Evolutionary conservation across 2,113 vertebrate species (phyloP).

Genomic region (Hippoglossus stenolepis): DNA sequence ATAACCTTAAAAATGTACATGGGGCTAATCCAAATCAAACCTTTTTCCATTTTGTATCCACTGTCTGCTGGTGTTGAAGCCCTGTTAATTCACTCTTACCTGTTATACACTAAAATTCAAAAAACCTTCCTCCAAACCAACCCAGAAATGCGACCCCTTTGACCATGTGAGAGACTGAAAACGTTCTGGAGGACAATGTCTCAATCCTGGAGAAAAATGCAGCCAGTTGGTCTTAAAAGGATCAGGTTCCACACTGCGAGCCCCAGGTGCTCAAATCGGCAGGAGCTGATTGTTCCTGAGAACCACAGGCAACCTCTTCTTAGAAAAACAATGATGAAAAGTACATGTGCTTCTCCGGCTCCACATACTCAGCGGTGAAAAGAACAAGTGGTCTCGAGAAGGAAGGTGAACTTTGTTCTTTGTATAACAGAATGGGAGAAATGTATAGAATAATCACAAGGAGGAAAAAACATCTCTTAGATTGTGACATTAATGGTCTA

Average conservation of each 20-base stretch:
- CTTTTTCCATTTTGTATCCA: background rate
- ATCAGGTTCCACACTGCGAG: slow-evolving; percentile 9
- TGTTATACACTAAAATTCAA: too few species aligned
- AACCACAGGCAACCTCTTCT: slow-evolving; percentile 18
- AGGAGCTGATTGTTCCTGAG: slow-evolving; percentile 30
- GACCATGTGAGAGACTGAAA: background rate
- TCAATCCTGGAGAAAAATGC: slow-evolving; percentile 4
- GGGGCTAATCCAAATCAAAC: background rate
- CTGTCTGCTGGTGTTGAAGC: background rate
- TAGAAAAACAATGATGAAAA: background rate
- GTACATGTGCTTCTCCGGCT: background rate
- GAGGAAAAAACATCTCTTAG: too few species aligned
- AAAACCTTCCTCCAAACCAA: too few species aligned
- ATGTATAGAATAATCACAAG: background rate
- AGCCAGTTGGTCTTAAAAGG: slow-evolving; percentile 6
- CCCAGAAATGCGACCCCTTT: background rate
- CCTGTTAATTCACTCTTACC: too few species aligned
- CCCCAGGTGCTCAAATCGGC: slow-evolving; percentile 13
- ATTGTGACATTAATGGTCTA: too few species aligned
- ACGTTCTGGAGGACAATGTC: background rate
- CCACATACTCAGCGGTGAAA: slow-evolving; percentile 8
- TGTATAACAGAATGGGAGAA: background rate
- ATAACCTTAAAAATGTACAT: too few species aligned
- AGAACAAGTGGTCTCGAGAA: background rate
- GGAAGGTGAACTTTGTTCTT: background rate